Evolutionary conservation across 1,140 invertebrate species (phyloP).

Genomic region (Cyrtorhinus lividipennis): DNA sequence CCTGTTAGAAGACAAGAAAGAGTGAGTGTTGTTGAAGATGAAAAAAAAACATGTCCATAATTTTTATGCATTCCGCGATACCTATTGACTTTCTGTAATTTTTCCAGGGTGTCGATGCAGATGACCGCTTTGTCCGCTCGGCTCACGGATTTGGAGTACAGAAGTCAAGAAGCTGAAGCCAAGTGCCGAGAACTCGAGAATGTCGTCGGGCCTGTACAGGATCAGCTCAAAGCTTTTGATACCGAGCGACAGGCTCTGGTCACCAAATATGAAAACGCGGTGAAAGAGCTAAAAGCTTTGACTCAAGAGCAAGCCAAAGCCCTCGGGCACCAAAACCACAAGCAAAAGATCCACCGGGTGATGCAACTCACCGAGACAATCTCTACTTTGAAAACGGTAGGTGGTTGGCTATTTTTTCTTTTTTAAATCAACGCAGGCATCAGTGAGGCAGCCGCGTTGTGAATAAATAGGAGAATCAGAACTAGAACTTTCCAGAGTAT

Average conservation of each 20-base stretch:
- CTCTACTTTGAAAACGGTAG: slow-evolving; percentile 16
- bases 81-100: neutral
- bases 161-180: slow-evolving; percentile 10
- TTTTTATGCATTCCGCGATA: neutral
- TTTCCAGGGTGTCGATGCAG: neutral
- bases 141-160: slow-evolving; percentile 16
- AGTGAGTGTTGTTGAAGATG: slow-evolving; percentile 9
- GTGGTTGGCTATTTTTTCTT: neutral
- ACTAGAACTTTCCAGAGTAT: too few relatives aligned
- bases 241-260: slow-evolving; percentile 12
- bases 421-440: neutral
- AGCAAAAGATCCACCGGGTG: slow-evolving; percentile 18
- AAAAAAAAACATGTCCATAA: neutral
- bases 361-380: slow-evolving; percentile 15
- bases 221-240: slow-evolving; percentile 21
- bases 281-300: slow-evolving; percentile 20
- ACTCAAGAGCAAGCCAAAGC: slow-evolving; percentile 18
- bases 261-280: slow-evolving; percentile 13
- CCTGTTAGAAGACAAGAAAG: slow-evolving; percentile 9
- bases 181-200: slow-evolving; percentile 4
- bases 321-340: slow-evolving; percentile 22
- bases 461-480: too few relatives aligned
- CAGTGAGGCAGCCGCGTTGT: too few relatives aligned
- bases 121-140: neutral
- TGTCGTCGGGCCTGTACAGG: slow-evolving; percentile 19